phyloP scores from a whole-genome alignment of 2,797 vertebrate genomes.

The Lagocephalus sceleratus region DNA sequence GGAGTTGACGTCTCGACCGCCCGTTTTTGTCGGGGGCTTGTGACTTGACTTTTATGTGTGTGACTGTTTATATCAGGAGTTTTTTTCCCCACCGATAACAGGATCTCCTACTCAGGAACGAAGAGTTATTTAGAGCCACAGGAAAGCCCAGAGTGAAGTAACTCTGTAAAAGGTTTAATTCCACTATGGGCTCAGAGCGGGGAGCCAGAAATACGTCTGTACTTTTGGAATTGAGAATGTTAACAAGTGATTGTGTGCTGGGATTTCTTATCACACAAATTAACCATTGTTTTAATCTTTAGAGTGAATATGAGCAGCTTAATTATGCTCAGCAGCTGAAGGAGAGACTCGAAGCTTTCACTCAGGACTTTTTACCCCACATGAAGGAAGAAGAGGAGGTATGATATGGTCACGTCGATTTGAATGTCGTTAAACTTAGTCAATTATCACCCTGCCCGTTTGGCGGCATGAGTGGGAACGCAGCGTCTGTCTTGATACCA shows the following conservation, averaged over 20 bases:
- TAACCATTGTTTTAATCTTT: constrained; percentile 36
- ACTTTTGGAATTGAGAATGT: constrained; percentile 9
- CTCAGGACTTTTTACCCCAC: constrained; percentile 97
- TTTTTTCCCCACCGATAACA: constrained; percentile 3
- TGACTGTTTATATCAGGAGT: too few relatives aligned
- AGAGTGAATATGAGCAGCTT: constrained; percentile 95
- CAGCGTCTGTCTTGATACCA: not conserved
- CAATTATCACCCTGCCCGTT: too few relatives aligned
- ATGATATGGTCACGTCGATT: constrained; percentile 19
- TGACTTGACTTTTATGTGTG: too few relatives aligned
- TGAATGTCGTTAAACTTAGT: constrained; percentile 2
- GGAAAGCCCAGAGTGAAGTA: constrained; percentile 35
- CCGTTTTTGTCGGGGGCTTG: not conserved
- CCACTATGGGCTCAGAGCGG: constrained; percentile 24
- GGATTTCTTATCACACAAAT: constrained; percentile 1
- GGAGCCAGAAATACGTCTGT: constrained; percentile 16
- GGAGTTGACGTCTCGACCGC: constrained; percentile 16
- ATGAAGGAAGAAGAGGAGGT: constrained; percentile 99
- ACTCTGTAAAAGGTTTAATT: constrained; percentile 42
- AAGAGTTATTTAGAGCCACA: constrained; percentile 14
- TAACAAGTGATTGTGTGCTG: constrained; percentile 8
- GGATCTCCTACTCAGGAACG: constrained; percentile 19
- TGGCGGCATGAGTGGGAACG: not conserved
- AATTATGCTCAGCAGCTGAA: constrained; percentile 98
- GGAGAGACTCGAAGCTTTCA: constrained; percentile 94